These are phyloP conservation scores for Halcyon badia DNA, from an alignment of 2,797 vertebrate species.

Conservation along the genomic window DNA sequence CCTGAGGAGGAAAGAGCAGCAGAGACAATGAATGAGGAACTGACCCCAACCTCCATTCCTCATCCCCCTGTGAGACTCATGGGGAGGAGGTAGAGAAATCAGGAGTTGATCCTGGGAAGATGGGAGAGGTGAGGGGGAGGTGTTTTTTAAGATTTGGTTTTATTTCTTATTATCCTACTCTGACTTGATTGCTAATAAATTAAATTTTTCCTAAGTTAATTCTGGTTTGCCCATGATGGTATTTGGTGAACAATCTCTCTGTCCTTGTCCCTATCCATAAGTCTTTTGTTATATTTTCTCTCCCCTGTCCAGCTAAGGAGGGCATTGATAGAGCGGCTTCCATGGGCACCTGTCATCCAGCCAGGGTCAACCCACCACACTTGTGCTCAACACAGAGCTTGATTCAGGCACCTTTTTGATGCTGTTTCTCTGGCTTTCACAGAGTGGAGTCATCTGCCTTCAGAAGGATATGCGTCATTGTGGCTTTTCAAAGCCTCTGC, in stretches of 20 bases:
- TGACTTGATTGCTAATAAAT: background rate
- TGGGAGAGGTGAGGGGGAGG: background rate
- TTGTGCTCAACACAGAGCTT: accelerated
- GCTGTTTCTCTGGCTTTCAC: background rate
- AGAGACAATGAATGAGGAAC: background rate
- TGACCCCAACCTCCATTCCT: background rate
- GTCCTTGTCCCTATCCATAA: background rate
- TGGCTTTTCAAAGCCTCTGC: background rate
- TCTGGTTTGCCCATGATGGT: background rate
- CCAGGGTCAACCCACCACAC: background rate
- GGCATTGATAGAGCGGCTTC: background rate
- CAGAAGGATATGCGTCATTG: background rate
- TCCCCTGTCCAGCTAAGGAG: background rate
- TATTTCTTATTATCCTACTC: background rate
- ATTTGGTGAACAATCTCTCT: background rate
- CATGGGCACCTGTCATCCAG: background rate
- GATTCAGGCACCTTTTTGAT: background rate
- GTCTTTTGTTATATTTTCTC: background rate
- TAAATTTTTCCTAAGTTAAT: background rate
- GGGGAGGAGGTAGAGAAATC: background rate
- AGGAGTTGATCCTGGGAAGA: background rate
- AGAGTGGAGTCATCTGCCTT: background rate
- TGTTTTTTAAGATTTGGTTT: background rate
- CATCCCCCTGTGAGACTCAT: background rate
- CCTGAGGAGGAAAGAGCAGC: background rate